phyloP scores from a whole-genome alignment of 2,113 vertebrate species.

The Chitala chitala region DNA sequence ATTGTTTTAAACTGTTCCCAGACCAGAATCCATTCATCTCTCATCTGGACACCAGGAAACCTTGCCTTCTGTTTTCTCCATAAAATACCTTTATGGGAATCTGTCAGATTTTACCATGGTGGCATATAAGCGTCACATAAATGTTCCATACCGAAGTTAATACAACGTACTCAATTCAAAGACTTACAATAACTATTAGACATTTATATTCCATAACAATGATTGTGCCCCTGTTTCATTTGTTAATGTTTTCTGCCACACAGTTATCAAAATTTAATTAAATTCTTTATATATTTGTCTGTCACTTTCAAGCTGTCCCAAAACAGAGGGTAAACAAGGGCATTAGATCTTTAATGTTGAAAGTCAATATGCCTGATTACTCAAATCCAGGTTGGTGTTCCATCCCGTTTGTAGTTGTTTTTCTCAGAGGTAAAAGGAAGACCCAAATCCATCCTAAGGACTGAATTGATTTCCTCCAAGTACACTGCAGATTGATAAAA shows the following conservation, averaged over 20 bases:
- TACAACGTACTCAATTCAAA: not conserved
- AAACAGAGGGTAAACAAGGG: not conserved
- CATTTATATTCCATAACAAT: not conserved
- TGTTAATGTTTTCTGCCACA: not conserved
- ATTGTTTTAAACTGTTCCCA: not conserved
- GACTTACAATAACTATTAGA: not conserved
- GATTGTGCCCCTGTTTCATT: not conserved
- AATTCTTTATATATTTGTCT: not conserved
- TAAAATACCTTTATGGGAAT: slow-evolving; percentile 15
- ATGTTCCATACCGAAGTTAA: not conserved
- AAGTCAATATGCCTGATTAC: not conserved
- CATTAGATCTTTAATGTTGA: not conserved
- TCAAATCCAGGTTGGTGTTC: not conserved
- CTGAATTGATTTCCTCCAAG: slow-evolving; percentile 14
- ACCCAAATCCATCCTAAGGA: not conserved
- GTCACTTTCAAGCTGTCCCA: not conserved
- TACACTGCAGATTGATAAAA: not conserved
- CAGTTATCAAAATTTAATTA: not conserved
- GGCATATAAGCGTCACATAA: not conserved
- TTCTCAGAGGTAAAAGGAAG: not conserved
- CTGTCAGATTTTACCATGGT: slow-evolving; percentile 5
- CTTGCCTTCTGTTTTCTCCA: not conserved
- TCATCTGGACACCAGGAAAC: not conserved
- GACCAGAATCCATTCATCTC: not conserved
- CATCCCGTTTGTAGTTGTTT: not conserved